Evolutionary conservation across 2,113 vertebrate species (phyloP).

Genomic region (Oryzias celebensis): DNA sequence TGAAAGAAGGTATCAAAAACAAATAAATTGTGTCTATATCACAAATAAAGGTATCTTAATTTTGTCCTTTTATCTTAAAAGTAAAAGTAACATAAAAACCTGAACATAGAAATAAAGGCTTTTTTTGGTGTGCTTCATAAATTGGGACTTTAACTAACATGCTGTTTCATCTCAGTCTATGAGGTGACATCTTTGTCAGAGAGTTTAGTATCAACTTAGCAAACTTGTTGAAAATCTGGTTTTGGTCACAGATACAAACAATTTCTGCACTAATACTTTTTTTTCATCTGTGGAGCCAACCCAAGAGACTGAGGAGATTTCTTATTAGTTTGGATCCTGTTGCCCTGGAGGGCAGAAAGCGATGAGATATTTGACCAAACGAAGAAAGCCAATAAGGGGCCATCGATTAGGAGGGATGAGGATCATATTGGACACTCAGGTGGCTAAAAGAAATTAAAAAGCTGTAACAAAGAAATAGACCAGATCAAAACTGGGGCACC

Average conservation of each 20-base stretch:
- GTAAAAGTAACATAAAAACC: not conserved
- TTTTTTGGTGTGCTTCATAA: not conserved
- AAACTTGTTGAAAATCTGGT: constrained; percentile 57
- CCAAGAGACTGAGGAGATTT: constrained; percentile 65
- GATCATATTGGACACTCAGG: constrained; percentile 74
- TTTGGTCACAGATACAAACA: constrained; percentile 63
- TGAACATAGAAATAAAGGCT: not conserved
- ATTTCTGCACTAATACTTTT: constrained; percentile 60
- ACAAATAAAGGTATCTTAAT: too few relatives aligned
- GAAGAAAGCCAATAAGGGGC: constrained; percentile 77
- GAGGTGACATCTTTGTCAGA: constrained; percentile 29
- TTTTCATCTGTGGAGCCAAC: constrained; percentile 61
- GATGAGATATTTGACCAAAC: constrained; percentile 78
- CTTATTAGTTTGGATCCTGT: constrained; percentile 78
- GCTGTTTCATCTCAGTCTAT: constrained; percentile 6
- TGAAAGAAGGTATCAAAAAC: too few relatives aligned
- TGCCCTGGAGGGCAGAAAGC: constrained; percentile 66
- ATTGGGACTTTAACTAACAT: constrained; percentile 2
- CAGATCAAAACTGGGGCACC: constrained; percentile 47
- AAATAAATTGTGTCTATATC: too few relatives aligned
- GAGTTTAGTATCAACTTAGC: constrained; percentile 41
- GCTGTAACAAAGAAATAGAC: constrained; percentile 61
- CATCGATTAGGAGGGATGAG: constrained; percentile 77
- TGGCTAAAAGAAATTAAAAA: constrained; percentile 76
- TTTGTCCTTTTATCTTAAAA: not conserved